These are phyloP conservation scores for Epinotia brunnichana DNA, from an alignment of 2,888 invertebrate species.

Conservation along the genomic window DNA sequence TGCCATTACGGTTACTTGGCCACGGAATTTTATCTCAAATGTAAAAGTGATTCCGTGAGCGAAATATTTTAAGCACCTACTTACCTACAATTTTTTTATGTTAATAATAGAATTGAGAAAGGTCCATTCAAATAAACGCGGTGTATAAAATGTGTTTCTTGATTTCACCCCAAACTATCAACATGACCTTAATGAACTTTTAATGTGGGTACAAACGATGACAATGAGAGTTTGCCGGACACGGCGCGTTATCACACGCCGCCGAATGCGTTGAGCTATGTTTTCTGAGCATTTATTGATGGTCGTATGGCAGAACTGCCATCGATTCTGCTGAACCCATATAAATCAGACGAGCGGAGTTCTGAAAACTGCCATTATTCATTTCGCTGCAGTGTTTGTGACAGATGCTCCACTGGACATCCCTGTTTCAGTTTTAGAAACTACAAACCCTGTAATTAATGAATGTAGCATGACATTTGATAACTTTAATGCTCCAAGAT, in stretches of 20 bases:
- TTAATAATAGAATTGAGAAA: too few relatives aligned
- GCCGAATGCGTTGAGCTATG: conserved; percentile 56
- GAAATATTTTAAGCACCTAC: conserved; percentile 7
- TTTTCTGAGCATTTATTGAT: conserved; percentile 71
- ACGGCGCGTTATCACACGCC: conserved; percentile 44
- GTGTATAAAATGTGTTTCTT: not conserved
- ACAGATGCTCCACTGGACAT: conserved; percentile 42
- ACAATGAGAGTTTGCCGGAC: conserved; percentile 24
- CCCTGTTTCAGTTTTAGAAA: conserved; percentile 38
- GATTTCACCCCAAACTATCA: conserved; percentile 10
- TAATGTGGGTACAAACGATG: conserved; percentile 28
- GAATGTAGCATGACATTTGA: conserved; percentile 21
- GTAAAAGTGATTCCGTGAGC: conserved; percentile 20
- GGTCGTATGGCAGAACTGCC: conserved; percentile 60
- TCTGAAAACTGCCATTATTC: conserved; percentile 69
- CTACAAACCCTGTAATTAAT: conserved; percentile 18
- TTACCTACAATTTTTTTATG: too few relatives aligned
- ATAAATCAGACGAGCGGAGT: conserved; percentile 65
- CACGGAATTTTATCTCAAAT: conserved; percentile 15
- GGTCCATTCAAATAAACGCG: too few relatives aligned
- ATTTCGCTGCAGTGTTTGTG: conserved; percentile 59
- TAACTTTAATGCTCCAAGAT: conserved; percentile 2
- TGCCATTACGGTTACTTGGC: conserved; percentile 22
- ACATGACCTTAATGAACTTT: conserved; percentile 27
- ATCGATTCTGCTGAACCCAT: conserved; percentile 67